Base-by-base conservation (phyloP, 2,888 invertebrate species). In the Laspeyria flexula region DNA sequence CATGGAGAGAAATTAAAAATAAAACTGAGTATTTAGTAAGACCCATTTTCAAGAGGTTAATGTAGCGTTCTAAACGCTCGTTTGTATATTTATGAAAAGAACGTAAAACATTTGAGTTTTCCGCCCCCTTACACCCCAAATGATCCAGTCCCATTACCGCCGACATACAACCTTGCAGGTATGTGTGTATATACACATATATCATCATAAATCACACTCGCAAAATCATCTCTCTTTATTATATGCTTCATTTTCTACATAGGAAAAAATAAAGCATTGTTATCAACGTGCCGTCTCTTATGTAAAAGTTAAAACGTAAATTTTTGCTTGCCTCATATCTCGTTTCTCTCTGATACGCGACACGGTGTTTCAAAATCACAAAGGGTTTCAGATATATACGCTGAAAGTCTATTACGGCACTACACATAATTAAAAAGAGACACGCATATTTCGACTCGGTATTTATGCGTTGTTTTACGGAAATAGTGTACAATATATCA, bases 111-210 rank as follows among this genome's bases (percentile, higher is more conserved):
- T 81, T 76, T 68, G 65, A 73, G 66, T 73, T 83, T 81, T 73
- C 75, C 76, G 74, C 65, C 74, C 67, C 65, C 73, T 74, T 72
- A 71, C 73, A 69, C 75, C 70, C 31, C 60, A 65, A 84, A 86
- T 81, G 73, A 83, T 80, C 77, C 76, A 69, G 71, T 67, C 69
- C 68, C 72, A 74, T 83, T 80, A 77, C 75, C 74, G 71, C 70
- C 69, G 74, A 74, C 71, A 74, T 64, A 73, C 27, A 33, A 41
- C 33, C 49, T 21, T 60, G 62, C 73, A 67, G 63, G 62, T 73
- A 65, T 60, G 65, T 64, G 53, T 65, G 58, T 61, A 64, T 21
- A 3, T 21, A 25, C 7, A 25, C 5, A 68, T 68, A 63, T 66
- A 63, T 59, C 43, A 35, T 58, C 49, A 61, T 58, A 69, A 55